Conservation (phyloP, 2,113 vertebrate genomes). For the Oreochromis spilurus region DNA sequence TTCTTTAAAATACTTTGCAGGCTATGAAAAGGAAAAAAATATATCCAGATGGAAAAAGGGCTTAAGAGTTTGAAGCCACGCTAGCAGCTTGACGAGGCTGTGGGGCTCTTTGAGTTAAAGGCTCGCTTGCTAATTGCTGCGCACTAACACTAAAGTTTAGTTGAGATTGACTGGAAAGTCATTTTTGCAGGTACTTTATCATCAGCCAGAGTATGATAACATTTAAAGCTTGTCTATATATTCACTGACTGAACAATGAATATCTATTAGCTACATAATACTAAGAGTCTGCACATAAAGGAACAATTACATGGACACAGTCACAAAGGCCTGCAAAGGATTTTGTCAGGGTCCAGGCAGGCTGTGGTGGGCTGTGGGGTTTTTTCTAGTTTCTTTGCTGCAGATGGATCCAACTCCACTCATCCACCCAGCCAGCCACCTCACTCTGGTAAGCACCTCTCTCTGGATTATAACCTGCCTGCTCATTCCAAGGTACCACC, state of each 20-base stretch:
- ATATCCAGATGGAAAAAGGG: not conserved
- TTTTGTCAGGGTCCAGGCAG: not conserved
- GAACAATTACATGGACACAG: not conserved
- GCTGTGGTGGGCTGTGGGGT: not conserved
- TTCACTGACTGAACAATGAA: not conserved
- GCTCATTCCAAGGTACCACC: not conserved
- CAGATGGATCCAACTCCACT: not conserved
- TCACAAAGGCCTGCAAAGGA: not conserved
- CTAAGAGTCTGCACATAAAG: not conserved
- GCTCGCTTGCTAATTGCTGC: not conserved
- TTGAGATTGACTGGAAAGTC: not conserved
- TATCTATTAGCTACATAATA: not conserved
- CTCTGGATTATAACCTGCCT: not conserved
- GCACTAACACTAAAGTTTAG: not conserved
- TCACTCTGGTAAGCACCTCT: not conserved
- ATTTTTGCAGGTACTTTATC: not conserved
- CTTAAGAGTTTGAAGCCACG: not conserved
- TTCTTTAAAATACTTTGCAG: constrained; percentile 20
- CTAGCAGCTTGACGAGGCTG: not conserved
- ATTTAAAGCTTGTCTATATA: not conserved
- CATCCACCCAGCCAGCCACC: not conserved
- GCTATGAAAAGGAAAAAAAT: not conserved
- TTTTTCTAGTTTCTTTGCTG: not conserved
- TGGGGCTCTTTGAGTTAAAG: not conserved
- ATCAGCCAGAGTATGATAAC: not conserved